These are phyloP conservation scores for Hystrix cristata DNA, from an alignment of 2,113 vertebrate genomes.

Conservation along the genomic window DNA sequence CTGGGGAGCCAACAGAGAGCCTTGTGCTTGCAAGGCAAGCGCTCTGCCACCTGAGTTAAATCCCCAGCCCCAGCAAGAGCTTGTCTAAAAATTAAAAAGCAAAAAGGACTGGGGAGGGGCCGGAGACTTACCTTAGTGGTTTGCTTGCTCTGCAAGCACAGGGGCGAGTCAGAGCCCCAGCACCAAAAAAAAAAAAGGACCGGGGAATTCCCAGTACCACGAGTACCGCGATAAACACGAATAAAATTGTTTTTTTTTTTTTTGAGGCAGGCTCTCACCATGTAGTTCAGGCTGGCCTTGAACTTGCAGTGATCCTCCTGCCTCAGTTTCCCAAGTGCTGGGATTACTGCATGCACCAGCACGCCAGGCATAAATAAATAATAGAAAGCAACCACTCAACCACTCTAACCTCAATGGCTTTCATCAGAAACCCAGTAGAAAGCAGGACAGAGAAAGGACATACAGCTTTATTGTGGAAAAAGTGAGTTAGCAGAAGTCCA, in stretches of 20 bases:
- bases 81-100: background rate
- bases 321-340: background rate
- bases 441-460: background rate
- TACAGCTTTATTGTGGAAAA: constrained; percentile 73
- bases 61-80: background rate
- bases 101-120: background rate
- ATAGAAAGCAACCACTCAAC: background rate
- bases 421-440: background rate
- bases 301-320: background rate
- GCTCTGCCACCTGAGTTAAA: too few species aligned
- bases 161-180: too few species aligned
- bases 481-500: background rate
- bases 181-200: too few species aligned
- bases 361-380: background rate
- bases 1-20: too few species aligned
- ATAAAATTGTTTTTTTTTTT: too few species aligned
- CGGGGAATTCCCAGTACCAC: background rate
- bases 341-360: background rate
- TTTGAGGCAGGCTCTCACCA: too few species aligned
- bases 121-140: too few species aligned
- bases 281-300: background rate
- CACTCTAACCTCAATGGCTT: background rate
- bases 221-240: background rate
- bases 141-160: too few species aligned
- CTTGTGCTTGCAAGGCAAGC: too few species aligned